These are phyloP conservation scores for Chironomus tentans DNA, from an alignment of 2,888 invertebrate species.

Conservation along the genomic window DNA sequence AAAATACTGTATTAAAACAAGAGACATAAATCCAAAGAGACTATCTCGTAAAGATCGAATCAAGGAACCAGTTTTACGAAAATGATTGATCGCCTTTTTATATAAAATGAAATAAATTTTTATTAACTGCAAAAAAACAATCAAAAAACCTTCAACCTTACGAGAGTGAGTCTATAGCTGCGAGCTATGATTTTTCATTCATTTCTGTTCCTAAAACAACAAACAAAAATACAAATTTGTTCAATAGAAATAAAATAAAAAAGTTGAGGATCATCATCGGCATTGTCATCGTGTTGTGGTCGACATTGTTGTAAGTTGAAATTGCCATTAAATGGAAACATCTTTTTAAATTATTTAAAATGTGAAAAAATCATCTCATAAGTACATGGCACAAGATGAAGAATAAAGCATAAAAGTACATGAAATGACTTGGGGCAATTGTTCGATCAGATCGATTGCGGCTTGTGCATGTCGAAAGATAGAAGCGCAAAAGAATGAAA, in stretches of 20 bases:
- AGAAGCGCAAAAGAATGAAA: not conserved
- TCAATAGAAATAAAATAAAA: not conserved
- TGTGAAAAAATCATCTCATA: not conserved
- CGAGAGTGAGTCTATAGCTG: not conserved
- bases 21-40: no score
- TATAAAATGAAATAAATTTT: no score
- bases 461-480: slow-evolving; percentile 18
- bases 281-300: not conserved
- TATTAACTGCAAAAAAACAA: not conserved
- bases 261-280: not conserved
- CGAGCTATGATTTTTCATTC: not conserved
- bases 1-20: not conserved
- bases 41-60: not conserved
- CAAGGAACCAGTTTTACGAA: not conserved
- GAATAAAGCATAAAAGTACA: not conserved
- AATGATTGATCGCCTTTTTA: not conserved
- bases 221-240: not conserved
- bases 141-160: not conserved
- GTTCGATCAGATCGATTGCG: not conserved
- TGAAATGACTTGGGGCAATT: not conserved
- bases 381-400: not conserved
- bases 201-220: not conserved
- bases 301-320: not conserved
- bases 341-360: not conserved
- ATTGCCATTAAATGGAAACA: no score